These are phyloP conservation scores for Serinus canaria DNA, from an alignment of 2,113 vertebrate species.

Conservation along the genomic window DNA sequence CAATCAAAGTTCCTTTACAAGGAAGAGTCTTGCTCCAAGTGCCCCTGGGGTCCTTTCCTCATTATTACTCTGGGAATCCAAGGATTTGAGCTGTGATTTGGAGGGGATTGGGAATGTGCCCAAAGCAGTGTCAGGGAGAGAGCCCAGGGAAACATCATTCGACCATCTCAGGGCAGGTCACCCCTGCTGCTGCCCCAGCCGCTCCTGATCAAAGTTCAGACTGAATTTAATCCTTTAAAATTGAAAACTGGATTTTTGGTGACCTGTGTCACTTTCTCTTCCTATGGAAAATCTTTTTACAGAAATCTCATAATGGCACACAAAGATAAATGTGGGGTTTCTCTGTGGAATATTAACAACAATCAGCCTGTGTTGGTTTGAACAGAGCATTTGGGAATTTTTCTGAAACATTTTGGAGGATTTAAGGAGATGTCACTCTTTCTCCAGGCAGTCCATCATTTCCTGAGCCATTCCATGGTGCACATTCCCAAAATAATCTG, in stretches of 20 bases:
- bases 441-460: constrained; percentile 1
- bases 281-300: neutral
- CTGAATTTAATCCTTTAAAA: neutral
- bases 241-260: neutral
- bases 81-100: neutral
- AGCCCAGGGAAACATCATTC: neutral
- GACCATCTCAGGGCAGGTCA: neutral
- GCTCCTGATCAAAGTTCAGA: neutral
- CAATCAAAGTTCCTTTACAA: neutral
- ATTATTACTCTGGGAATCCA: neutral
- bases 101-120: neutral
- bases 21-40: neutral
- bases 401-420: neutral
- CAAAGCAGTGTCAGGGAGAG: neutral
- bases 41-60: neutral
- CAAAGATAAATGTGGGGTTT: neutral
- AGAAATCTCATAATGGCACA: no score
- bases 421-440: neutral
- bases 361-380: neutral
- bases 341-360: neutral
- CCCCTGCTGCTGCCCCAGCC: neutral
- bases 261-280: neutral
- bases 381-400: neutral
- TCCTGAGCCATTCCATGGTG: neutral
- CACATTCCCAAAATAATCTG: neutral